Evolutionary conservation across 2,888 invertebrate species (phyloP).

Genomic region (Choreutis nemorana): DNA sequence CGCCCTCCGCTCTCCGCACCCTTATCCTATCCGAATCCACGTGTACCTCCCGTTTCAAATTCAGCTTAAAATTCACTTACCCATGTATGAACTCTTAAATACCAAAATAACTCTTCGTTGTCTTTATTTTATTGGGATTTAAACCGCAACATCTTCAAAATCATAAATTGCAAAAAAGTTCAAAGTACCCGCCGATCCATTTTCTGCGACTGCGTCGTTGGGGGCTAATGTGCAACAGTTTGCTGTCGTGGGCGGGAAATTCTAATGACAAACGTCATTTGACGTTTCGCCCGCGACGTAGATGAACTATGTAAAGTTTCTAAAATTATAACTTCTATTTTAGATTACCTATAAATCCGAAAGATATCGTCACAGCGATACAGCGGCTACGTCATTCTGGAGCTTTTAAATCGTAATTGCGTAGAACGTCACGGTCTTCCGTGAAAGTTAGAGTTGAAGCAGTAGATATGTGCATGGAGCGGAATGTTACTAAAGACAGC

Average conservation of each 20-base stretch:
- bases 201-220: conserved; percentile 44
- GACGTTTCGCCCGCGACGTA: conserved; percentile 22
- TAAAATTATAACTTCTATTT: conserved; percentile 46
- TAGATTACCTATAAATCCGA: conserved; percentile 39
- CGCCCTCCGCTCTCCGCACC: conserved; percentile 26
- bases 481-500: conserved; percentile 3
- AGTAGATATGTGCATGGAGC: conserved; percentile 10
- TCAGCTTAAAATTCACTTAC: background rate
- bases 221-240: conserved; percentile 46
- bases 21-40: conserved; percentile 22
- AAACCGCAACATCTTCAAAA: background rate
- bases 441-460: conserved; percentile 2
- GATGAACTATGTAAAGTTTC: conserved; percentile 27
- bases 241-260: conserved; percentile 51
- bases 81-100: too few relatives aligned
- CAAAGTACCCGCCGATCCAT: conserved; percentile 24
- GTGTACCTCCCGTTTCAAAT: conserved; percentile 25
- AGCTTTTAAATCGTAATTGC: conserved; percentile 18
- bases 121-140: too few relatives aligned
- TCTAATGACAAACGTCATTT: conserved; percentile 34
- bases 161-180: too few relatives aligned
- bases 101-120: too few relatives aligned
- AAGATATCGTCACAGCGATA: conserved; percentile 31
- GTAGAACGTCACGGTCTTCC: conserved; percentile 12
- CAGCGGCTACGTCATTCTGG: conserved; percentile 36